Conservation (phyloP, 2,113 vertebrate genomes). For the Lampris megalopsis region DNA sequence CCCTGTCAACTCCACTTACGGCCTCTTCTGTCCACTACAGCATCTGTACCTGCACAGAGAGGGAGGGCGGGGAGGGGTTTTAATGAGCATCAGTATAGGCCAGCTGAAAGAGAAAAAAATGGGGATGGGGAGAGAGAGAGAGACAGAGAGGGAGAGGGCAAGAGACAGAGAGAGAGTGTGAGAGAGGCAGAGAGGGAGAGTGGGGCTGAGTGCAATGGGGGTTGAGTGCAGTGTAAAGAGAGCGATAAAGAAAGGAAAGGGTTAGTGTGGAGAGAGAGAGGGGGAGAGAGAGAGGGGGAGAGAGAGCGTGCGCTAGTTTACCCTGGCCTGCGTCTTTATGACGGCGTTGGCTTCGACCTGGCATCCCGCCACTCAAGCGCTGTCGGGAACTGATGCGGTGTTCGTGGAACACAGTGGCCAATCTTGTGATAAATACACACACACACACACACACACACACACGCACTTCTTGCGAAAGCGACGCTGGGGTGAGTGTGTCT, state of each 20-base stretch:
- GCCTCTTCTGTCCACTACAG: not conserved
- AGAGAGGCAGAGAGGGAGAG: not conserved
- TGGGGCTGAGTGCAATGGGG: not conserved
- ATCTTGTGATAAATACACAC: not conserved
- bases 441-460: conserved; percentile 19
- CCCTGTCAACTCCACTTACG: not conserved
- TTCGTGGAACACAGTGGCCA: not conserved
- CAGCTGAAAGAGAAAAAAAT: not conserved
- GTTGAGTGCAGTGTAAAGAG: not conserved
- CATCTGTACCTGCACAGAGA: not conserved
- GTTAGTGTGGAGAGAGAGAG: not conserved
- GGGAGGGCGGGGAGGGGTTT: too few relatives aligned
- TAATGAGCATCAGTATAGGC: not conserved
- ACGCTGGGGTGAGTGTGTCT: not conserved
- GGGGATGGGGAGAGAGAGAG: not conserved
- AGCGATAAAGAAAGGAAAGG: not conserved
- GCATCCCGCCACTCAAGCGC: not conserved
- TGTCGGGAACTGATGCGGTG: conserved; percentile 14
- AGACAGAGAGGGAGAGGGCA: not conserved
- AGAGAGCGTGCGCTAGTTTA: not conserved
- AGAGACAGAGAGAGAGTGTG: not conserved
- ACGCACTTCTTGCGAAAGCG: not conserved
- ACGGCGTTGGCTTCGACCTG: not conserved
- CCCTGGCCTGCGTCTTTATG: not conserved
- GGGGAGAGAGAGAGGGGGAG: not conserved